Evolutionary conservation across 2,113 vertebrate species (phyloP), one percentile per base, ranked within the genome.

Genomic region (Hylia prasina): DNA sequence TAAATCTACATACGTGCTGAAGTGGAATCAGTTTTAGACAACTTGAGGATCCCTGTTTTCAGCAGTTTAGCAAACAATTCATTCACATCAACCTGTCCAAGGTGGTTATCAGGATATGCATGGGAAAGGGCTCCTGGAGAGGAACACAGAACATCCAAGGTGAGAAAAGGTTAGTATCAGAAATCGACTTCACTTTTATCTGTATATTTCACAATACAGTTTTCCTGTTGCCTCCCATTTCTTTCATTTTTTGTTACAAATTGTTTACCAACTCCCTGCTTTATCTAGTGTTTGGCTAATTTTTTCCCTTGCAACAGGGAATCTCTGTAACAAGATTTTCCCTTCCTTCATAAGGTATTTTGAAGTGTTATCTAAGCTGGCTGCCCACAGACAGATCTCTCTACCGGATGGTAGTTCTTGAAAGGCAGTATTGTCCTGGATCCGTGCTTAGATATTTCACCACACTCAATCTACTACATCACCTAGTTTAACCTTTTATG

Each of bases 71-170:
- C 97, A 78, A 99, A 98, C 47, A 99, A 97, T 87, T 99, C 99
- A 89, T 99, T 99, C 60, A 99, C 99, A 94, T 99, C 99, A 24
- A 99, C 96, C 95, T 99, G 99, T 27, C 99, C 99, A 23, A 99
- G 98, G 97, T 99, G 99, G 97, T 99, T 99, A 97, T 99, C 99
- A 60, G 98, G 96, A 50, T 98, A 98, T 35, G 98, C 95, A 97
- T 98, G 98, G 48, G 98, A 96, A 93, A 98, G 91, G 10, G 73
- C 81, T 42, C 98, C 98, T 98, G 87, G 6, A 22, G 25, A 70
- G 82, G 35, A 91, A 91, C 9, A 91, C 1, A 5, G 6, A 56
- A 56, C 9, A 53, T 73, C 47, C 35, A 42, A 54, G 8, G 27
- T 53, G 10, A 58, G 8, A 30, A 19, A 54, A 81, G 2, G 11